Base-by-base conservation (phyloP, 2,888 invertebrate genomes). In the Nysson spinosus region DNA sequence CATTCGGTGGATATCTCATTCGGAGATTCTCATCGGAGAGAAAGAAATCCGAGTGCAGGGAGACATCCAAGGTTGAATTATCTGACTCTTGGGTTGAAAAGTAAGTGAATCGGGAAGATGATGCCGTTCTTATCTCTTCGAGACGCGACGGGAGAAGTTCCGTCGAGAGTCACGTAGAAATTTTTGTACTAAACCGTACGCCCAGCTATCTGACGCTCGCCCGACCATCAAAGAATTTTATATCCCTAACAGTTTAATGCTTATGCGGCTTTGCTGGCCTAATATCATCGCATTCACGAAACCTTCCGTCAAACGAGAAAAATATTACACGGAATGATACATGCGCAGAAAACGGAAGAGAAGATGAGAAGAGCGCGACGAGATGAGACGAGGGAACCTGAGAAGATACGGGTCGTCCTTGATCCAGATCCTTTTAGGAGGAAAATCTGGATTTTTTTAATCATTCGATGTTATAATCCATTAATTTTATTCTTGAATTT, bases 121-220 rank as follows among this genome's bases (percentile, higher is more conserved):
- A 74, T 47, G 58, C 69, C 52, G 14, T 3, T 49, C 62, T 75
- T 75, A 75, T 75, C 75, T 76, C 43, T 50, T 35, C 64, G 64
- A 66, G 75, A 75, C 75, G 67, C 40, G 62, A 70, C 67, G 50
- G 40, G 46, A 57, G 72, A 40, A 40, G 49, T 56, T 52, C 57
- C 30, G 51, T 30, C 51, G 39, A 51, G 54, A 56, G 69, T 76
- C 74, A 66, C 76, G 66, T 77, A 69, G 44, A 57, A 72, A 76
- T 71, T 77, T 78, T 71, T 75, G 51, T 68, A 35, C 51, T 28
- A 57, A 52, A 46, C 57, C 16, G 34, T 17, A 5, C 30, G 28
- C 3, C 11, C 32, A 19, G 52, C 55, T 43, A 56, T 51, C 50
- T 17, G 65, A 66, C 50, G 20, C 63, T 20, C 9, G 9, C 28